A percentile compares a stretch with the other conserved stretches of the same genome.
Evolutionary conservation across 2,888 invertebrate genomes (phyloP).

Genomic region (Ethmia dodecea): DNA sequence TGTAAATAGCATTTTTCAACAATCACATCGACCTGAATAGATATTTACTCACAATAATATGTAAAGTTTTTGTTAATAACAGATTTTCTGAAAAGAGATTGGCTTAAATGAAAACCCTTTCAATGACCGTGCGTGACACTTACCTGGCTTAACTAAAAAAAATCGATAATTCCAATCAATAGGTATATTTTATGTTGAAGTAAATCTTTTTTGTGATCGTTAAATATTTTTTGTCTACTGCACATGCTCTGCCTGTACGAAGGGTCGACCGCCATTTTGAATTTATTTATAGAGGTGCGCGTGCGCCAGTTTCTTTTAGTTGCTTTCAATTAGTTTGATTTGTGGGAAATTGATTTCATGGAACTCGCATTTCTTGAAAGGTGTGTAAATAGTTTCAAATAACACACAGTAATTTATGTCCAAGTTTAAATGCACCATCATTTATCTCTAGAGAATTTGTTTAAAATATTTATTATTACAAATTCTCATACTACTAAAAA

Average conservation of each 20-base stretch:
- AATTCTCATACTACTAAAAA: too few species aligned
- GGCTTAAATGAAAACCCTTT: too few species aligned
- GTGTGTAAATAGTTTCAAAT: neutral
- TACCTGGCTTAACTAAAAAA: neutral
- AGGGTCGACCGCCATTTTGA: slow-evolving; percentile 48
- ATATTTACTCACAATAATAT: too few species aligned
- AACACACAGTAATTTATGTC: neutral
- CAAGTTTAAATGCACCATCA: slow-evolving; percentile 5
- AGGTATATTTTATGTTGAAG: neutral
- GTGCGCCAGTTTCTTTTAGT: slow-evolving; percentile 42
- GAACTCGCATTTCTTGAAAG: slow-evolving; percentile 22
- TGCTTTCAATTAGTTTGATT: slow-evolving; percentile 68
- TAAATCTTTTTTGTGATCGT: too few species aligned
- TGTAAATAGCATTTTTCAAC: too few species aligned
- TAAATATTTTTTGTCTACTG: slow-evolving; percentile 33
- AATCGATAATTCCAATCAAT: neutral
- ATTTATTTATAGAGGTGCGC: slow-evolving; percentile 53
- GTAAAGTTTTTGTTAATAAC: too few species aligned
- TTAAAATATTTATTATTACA: too few species aligned
- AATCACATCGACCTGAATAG: too few species aligned
- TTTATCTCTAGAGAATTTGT: too few species aligned
- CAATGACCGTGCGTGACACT: too few species aligned
- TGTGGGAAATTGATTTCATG: slow-evolving; percentile 50
- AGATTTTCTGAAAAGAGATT: too few species aligned
- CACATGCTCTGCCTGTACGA: slow-evolving; percentile 33